A percentile compares a stretch with the other conserved stretches of the same genome.
phyloP scores from a whole-genome alignment of 2,797 vertebrate species.

The Mycteria americana region DNA sequence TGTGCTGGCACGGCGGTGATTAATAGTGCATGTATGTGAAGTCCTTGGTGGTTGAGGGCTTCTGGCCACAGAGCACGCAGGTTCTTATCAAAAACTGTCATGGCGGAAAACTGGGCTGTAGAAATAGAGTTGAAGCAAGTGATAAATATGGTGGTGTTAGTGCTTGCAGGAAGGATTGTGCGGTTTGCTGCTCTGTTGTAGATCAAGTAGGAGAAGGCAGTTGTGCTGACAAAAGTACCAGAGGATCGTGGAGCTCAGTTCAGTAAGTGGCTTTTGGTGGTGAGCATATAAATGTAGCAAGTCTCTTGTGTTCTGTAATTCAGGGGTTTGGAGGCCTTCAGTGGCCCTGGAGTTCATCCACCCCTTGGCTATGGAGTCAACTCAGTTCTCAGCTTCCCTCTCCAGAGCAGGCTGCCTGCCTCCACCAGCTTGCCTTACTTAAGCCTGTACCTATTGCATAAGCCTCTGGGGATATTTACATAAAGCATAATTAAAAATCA shows the following conservation, averaged over 20 bases:
- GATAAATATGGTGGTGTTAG: background rate
- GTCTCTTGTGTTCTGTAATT: background rate
- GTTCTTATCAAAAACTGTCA: background rate
- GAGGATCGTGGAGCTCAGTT: background rate
- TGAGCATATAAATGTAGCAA: background rate
- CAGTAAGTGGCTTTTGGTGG: background rate
- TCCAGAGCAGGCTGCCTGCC: background rate
- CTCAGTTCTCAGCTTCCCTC: background rate
- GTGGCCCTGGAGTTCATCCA: background rate
- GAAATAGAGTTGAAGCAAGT: background rate
- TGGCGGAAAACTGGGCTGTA: background rate
- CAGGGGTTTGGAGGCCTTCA: background rate
- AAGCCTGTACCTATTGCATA: slow-evolving; percentile 62
- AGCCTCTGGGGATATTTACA: slow-evolving; percentile 67
- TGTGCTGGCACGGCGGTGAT: background rate
- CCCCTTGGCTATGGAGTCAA: background rate
- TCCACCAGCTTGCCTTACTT: slow-evolving; percentile 39
- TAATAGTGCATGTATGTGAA: background rate
- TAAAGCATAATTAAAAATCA: slow-evolving; percentile 66
- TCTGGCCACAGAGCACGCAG: background rate
- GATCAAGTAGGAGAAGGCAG: background rate
- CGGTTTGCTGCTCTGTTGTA: background rate
- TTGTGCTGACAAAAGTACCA: background rate
- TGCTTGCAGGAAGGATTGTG: background rate
- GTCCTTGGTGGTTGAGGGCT: background rate